A percentile compares a stretch with the other conserved stretches of the same genome.
Evolutionary conservation across 37 sponge, comb jelly and placozoan species (phyloP).

Genomic region (Oopsacas minuta): DNA sequence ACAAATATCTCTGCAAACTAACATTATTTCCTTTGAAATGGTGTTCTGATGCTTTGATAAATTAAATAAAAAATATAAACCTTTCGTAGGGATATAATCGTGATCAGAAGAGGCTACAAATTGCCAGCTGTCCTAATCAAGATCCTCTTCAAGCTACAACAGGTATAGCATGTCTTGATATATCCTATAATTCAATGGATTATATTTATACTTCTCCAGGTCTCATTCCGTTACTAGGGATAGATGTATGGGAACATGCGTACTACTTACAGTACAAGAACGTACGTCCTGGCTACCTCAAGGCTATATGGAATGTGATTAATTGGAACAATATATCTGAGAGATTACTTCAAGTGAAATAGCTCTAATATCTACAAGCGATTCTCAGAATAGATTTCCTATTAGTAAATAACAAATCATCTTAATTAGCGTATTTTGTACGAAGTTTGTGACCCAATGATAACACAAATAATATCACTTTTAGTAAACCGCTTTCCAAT

Average conservation of each 20-base stretch:
- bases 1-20: conserved; percentile 1
- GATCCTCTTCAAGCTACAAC: conserved; percentile 79
- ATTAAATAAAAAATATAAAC: background rate
- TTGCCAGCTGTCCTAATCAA: conserved; percentile 76
- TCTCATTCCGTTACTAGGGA: conserved; percentile 73
- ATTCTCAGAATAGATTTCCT: too few relatives aligned
- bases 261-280: conserved; percentile 94
- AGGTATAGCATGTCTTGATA: conserved; percentile 27
- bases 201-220: conserved; percentile 46
- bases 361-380: background rate
- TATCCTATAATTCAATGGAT: too few relatives aligned
- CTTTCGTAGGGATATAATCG: conserved; percentile 53
- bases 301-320: conserved; percentile 71
- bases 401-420: too few relatives aligned
- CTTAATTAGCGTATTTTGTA: too few relatives aligned
- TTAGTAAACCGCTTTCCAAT: too few relatives aligned
- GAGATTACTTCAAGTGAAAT: conserved; percentile 23
- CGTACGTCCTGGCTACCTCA: conserved; percentile 75
- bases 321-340: conserved; percentile 72
- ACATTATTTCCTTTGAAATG: background rate
- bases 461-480: too few relatives aligned
- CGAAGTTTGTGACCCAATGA: too few relatives aligned
- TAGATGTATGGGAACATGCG: conserved; percentile 98
- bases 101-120: conserved; percentile 32
- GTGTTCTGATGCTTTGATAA: conserved; percentile 12